Evolutionary conservation across 2,797 vertebrate species (phyloP).

Genomic region (Pangasius djambal): DNA sequence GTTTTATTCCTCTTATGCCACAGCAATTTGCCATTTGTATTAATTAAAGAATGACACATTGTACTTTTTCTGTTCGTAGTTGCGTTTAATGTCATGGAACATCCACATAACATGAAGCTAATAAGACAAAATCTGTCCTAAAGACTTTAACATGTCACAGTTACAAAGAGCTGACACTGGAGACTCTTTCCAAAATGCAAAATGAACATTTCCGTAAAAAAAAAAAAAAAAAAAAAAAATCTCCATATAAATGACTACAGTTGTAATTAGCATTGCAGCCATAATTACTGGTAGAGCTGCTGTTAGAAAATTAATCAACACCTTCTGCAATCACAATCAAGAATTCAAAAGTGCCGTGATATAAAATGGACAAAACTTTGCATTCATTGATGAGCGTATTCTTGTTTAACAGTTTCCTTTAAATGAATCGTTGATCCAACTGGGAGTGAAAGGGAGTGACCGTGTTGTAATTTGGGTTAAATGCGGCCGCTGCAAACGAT

Average conservation of each 20-base stretch:
- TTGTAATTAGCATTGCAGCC: neutral
- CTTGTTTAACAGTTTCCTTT: neutral
- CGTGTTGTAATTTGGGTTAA: slow-evolving; percentile 22
- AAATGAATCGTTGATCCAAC: neutral
- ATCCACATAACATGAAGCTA: neutral
- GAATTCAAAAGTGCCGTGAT: neutral
- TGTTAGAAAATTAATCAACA: neutral
- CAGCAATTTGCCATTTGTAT: neutral
- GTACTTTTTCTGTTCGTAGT: neutral
- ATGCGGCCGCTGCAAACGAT: neutral
- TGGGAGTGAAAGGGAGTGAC: slow-evolving; percentile 2
- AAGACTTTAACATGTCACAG: neutral
- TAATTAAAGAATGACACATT: neutral
- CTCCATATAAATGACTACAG: neutral
- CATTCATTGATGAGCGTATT: neutral
- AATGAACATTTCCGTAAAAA: neutral
- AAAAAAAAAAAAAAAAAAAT: neutral
- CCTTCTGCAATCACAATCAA: too few species aligned
- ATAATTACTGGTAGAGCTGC: neutral
- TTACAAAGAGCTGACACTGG: neutral
- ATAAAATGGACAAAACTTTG: neutral
- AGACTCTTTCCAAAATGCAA: neutral
- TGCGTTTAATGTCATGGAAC: neutral
- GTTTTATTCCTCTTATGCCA: neutral
- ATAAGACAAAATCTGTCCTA: neutral